Conservation (phyloP, 1,140 invertebrate species). For the Drosophila novamexicana region DNA sequence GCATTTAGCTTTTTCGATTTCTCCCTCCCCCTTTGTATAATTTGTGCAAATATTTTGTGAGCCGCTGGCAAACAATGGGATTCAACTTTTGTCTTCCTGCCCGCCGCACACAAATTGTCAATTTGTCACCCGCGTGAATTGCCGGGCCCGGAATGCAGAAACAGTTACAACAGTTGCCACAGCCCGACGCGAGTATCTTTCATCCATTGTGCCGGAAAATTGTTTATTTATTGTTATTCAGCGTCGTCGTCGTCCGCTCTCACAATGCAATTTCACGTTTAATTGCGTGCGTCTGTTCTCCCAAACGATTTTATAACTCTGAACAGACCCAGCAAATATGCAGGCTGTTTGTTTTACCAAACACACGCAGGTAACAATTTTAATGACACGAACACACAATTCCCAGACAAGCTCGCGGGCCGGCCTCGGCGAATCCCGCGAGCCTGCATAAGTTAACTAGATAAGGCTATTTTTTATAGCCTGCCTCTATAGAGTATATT, state of each 20-base stretch:
- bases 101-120: slow-evolving; percentile 37
- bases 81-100: slow-evolving; percentile 17
- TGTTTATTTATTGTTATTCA: slow-evolving; percentile 50
- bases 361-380: slow-evolving; percentile 9
- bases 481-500: neutral
- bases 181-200: slow-evolving; percentile 31
- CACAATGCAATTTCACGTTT: slow-evolving; percentile 55
- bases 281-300: slow-evolving; percentile 44
- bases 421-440: neutral
- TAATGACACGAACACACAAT: slow-evolving; percentile 4
- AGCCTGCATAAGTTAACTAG: slow-evolving; percentile 5
- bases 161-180: slow-evolving; percentile 7
- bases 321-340: neutral
- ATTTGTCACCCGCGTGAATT: slow-evolving; percentile 44
- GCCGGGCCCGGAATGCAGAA: slow-evolving; percentile 19
- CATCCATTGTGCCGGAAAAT: slow-evolving; percentile 46
- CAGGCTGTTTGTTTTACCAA: slow-evolving; percentile 1
- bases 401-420: neutral
- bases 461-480: neutral
- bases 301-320: slow-evolving; percentile 30
- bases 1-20: slow-evolving; percentile 17
- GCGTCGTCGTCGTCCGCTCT: slow-evolving; percentile 13
- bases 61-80: slow-evolving; percentile 1
- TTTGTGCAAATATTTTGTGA: slow-evolving; percentile 48
- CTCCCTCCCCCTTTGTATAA: neutral